Percentiles rank a stretch among this genome's conserved stretches.
Conservation (phyloP, 2,113 vertebrate genomes). For the Eira barbara region DNA sequence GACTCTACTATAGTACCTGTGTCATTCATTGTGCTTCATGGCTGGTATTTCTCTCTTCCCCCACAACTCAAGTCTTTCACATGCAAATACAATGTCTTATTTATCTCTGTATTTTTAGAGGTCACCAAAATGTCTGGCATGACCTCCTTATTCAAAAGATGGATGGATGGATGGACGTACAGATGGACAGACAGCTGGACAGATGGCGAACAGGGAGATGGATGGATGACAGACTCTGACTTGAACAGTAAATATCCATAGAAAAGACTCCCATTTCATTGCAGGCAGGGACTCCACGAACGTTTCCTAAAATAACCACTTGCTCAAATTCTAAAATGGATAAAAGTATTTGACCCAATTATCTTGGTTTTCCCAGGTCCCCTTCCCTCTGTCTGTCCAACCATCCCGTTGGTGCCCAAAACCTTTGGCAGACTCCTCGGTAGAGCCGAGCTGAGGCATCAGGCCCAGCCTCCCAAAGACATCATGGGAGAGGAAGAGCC, state of each 20-base stretch:
- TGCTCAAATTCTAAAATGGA: slow-evolving; percentile 8
- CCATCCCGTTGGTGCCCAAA: slow-evolving; percentile 27
- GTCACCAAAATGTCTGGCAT: background rate
- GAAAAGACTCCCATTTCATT: background rate
- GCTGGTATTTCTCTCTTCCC: background rate
- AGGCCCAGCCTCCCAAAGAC: slow-evolving; percentile 62
- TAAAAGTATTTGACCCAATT: slow-evolving; percentile 41
- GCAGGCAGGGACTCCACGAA: background rate
- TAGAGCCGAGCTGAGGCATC: slow-evolving; percentile 40
- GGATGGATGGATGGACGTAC: background rate
- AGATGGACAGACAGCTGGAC: background rate
- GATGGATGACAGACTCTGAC: background rate
- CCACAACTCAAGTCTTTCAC: background rate
- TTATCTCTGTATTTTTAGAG: background rate
- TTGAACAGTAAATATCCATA: background rate
- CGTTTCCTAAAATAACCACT: slow-evolving; percentile 18
- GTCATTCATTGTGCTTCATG: background rate
- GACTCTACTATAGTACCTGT: background rate
- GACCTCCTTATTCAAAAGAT: background rate
- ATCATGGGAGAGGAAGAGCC: slow-evolving; percentile 78
- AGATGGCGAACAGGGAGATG: background rate
- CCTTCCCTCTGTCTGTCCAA: slow-evolving; percentile 38
- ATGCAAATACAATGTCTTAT: background rate
- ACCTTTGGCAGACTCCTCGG: background rate
- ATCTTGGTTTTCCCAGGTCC: slow-evolving; percentile 52